phyloP scores from a whole-genome alignment of 2,113 vertebrate genomes.

The Halichoeres trimaculatus region DNA sequence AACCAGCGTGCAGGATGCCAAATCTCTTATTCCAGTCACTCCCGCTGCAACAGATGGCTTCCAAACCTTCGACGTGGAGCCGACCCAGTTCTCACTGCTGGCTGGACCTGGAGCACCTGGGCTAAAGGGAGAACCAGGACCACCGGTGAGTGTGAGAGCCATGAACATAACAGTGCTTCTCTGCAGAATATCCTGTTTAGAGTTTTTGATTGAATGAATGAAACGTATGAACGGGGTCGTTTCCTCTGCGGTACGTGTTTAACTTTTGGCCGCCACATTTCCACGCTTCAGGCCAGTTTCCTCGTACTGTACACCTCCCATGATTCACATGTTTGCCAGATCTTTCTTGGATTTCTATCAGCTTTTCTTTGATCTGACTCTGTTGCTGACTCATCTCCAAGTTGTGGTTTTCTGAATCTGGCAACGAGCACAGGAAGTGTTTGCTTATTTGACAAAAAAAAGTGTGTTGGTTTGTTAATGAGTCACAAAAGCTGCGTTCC shows the following conservation, averaged over 20 bases:
- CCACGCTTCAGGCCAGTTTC: not conserved
- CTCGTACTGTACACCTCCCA: not conserved
- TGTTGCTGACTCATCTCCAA: slow-evolving; percentile 9
- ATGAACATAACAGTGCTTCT: slow-evolving; percentile 30
- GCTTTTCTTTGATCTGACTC: slow-evolving; percentile 24
- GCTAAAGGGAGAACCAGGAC: slow-evolving; percentile 91
- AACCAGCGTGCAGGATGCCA: slow-evolving; percentile 66
- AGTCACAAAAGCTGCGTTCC: slow-evolving; percentile 17
- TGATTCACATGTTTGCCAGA: slow-evolving; percentile 4
- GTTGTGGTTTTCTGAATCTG: slow-evolving; percentile 31
- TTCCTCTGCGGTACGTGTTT: not conserved
- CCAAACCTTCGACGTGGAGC: slow-evolving; percentile 85
- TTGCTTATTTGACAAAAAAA: not conserved
- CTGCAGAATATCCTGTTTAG: not conserved
- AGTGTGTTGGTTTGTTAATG: slow-evolving; percentile 50
- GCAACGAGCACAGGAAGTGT: slow-evolving; percentile 4
- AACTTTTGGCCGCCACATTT: not conserved
- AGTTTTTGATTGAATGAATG: slow-evolving; percentile 21
- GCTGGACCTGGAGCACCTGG: slow-evolving; percentile 87
- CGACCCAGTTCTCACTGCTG: slow-evolving; percentile 86
- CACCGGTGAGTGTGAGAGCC: slow-evolving; percentile 83
- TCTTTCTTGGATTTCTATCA: slow-evolving; percentile 14
- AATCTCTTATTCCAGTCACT: slow-evolving; percentile 74
- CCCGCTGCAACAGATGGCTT: slow-evolving; percentile 83
- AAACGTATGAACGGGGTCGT: not conserved